Evolutionary conservation across 2,797 vertebrate genomes (phyloP).

Genomic region (Acrocephalus scirpaceus): DNA sequence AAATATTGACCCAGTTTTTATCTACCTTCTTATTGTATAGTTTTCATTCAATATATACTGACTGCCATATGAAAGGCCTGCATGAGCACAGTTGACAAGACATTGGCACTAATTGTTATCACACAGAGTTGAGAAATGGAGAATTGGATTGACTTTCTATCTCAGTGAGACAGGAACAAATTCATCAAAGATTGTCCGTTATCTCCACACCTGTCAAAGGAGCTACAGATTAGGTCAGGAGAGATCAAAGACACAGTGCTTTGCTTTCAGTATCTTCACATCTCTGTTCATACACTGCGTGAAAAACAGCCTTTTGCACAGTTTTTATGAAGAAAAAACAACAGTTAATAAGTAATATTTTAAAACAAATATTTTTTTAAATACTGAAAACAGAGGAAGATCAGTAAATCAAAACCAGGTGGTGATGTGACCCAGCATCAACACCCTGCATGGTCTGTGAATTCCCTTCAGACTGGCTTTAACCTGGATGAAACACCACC

Average conservation of each 20-base stretch:
- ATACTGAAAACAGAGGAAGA: neutral
- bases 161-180: conserved; percentile 41
- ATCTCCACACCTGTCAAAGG: neutral
- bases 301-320: neutral
- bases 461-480: neutral
- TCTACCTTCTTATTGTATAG: neutral
- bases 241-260: conserved; percentile 6
- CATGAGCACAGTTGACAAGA: conserved; percentile 19
- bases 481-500: neutral
- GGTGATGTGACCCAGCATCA: neutral
- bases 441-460: neutral
- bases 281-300: rapidly evolving
- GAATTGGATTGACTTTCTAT: conserved; percentile 61
- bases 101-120: conserved; percentile 47
- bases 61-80: neutral
- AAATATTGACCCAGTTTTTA: conserved; percentile 33
- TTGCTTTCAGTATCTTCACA: neutral
- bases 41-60: neutral
- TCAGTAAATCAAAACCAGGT: neutral
- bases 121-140: neutral
- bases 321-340: neutral
- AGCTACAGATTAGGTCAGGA: conserved; percentile 17
- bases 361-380: neutral
- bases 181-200: conserved; percentile 13
- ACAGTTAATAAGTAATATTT: neutral